Percentiles rank a stretch among this genome's conserved stretches.
Evolutionary conservation across 2,113 vertebrate species (phyloP).

Genomic region (Balaenoptera acutorostrata): DNA sequence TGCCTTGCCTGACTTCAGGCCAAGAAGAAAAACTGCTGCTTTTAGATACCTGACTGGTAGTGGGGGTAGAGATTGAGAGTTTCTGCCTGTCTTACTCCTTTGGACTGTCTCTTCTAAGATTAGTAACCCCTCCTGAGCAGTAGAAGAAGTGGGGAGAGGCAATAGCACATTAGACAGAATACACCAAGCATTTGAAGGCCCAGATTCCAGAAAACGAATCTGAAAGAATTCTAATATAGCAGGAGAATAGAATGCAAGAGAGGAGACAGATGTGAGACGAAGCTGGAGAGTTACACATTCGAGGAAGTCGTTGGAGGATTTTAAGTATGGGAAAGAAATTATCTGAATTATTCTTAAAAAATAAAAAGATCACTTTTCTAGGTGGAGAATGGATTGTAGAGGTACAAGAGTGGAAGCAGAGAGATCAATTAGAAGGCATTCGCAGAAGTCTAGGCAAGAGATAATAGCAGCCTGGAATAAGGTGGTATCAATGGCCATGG

Average conservation of each 20-base stretch:
- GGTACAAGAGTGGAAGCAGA: not conserved
- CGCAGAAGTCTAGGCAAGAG: not conserved
- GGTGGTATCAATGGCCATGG: not conserved
- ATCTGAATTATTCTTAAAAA: not conserved
- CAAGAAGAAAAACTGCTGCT: not conserved
- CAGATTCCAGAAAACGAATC: not conserved
- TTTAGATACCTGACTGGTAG: not conserved
- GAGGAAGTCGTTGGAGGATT: not conserved
- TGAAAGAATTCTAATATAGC: not conserved
- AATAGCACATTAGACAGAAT: not conserved
- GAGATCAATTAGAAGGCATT: not conserved
- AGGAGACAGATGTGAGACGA: not conserved
- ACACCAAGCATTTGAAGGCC: not conserved
- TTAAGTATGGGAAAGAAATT: not conserved
- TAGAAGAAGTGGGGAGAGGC: not conserved
- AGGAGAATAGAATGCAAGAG: not conserved
- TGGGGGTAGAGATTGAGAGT: not conserved
- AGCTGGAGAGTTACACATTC: not conserved
- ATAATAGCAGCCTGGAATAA: not conserved
- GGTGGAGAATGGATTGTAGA: not conserved
- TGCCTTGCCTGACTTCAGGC: not conserved
- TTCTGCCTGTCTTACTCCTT: not conserved
- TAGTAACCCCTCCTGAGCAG: not conserved
- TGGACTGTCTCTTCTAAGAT: not conserved
- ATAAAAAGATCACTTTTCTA: not conserved